Base-by-base conservation (phyloP, 2,888 invertebrate genomes). In the Spodoptera exigua region DNA sequence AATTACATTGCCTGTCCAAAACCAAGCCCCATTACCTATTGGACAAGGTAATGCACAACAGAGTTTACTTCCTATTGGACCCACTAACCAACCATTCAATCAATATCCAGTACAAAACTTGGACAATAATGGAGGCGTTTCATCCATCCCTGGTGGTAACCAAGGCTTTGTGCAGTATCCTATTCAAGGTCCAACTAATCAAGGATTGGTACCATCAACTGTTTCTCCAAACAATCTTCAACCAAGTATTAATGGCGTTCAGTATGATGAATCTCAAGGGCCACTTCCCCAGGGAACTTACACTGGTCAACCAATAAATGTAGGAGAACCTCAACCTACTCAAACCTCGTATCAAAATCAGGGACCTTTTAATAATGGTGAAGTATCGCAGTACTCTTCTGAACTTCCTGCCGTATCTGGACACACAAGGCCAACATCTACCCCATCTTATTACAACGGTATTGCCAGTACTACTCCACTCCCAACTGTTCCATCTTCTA, bases 161-260 rank as follows among this genome's bases (percentile, higher is more conserved):
- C 62, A 61, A 44, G 54, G 27, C 0, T 47, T 45, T 0, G 17
- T 14, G 3, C 70, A 52, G 9, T 52, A 58, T 44, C 27, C 62
- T 37, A 3, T 0, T 27, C 67, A 61, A 18, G n/a, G 2, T 5
- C 4, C 13, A 16, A n/a, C 11, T 10, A 45, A 17, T 7, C 55
- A 61, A n/a, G 56, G 16, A 27, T 10, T 44, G 0, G 1, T 14
- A 1, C 43, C 53, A 18, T 43, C 61, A 13, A 49, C 57, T 40
- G 48, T 10, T 13, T 40, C 54, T 37, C 53, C 58, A 5, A 37
- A 10, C 5, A 61, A 13, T n/a, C 9, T 34, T 12, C 53, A 18
- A 41, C 45, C 63, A 3, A n/a, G 11, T 18, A 12, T n/a, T 3
- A 35, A 41, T 11, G 39, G 12, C 2, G 17, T 13, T 0, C 51